Conservation (phyloP, 2,113 vertebrate genomes). For the Oreochromis aureus region DNA sequence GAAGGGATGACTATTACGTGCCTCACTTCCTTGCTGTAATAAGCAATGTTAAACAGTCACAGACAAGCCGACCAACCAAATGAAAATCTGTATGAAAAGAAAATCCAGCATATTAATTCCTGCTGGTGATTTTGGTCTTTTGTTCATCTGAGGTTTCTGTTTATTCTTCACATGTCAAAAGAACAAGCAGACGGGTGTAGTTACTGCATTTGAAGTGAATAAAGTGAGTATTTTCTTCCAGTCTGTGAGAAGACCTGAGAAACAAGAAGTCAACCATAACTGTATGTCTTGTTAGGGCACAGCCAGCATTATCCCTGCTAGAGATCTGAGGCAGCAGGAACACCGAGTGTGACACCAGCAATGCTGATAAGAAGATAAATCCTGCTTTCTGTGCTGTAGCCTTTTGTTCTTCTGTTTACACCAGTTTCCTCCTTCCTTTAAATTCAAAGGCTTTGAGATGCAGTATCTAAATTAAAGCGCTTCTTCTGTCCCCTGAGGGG, state of each 20-base stretch:
- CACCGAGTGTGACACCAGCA: slow-evolving; percentile 26
- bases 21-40: slow-evolving; percentile 54
- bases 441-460: background rate
- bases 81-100: slow-evolving; percentile 3
- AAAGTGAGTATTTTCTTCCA: background rate
- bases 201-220: background rate
- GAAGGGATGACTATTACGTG: slow-evolving; percentile 34
- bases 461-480: slow-evolving; percentile 43
- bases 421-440: background rate
- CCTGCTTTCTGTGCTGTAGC: background rate
- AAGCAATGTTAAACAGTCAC: slow-evolving; percentile 3
- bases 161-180: background rate
- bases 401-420: slow-evolving; percentile 29
- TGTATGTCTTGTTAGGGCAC: background rate
- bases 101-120: slow-evolving; percentile 21
- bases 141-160: background rate
- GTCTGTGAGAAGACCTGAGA: background rate
- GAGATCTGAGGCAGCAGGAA: slow-evolving; percentile 6
- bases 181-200: background rate
- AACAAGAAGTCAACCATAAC: slow-evolving; percentile 1
- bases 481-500: slow-evolving; percentile 24
- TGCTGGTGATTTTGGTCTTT: slow-evolving; percentile 42
- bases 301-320: slow-evolving; percentile 1
- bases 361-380: background rate
- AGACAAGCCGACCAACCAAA: slow-evolving; percentile 24